Evolutionary conservation across 2,797 vertebrate genomes (phyloP), one percentile per base, ranked within the genome.

Genomic region (Hozukius guyotensis): DNA sequence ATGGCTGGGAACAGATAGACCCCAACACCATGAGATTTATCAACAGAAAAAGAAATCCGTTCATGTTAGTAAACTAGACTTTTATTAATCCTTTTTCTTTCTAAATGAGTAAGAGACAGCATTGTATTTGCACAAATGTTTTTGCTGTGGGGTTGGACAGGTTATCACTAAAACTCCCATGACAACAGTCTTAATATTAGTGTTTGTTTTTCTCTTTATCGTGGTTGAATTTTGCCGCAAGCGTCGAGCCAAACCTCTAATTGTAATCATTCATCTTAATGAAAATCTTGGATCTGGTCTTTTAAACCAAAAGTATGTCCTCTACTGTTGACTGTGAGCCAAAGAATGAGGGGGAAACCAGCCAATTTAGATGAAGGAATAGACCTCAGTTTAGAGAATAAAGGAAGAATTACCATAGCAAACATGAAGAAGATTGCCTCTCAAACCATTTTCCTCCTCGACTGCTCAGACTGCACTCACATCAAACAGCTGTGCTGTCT

Each of bases 1-100:
- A 87, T 73, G 80, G 80, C 69, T 85, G 42, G 67, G 77, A 83
- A 79, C 9, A n/a, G 79, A 85, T 89, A 75, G 25, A 69, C 65
- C 36, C 38, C 38, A 42, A 63, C 75, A 77, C 66, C 46, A 31
- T 20, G 53, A 70, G 70, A 65, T 81, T 80, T 71, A 81, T 57
- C 36, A 38, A 16, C 36, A 60, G 56, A 2, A 62, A 52, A 68
- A 29, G 13, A 72, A 34, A 62, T 24, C 24, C 1, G n/a, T 53
- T 55, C 36, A 57, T 57, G 36, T 75, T 76, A 88, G 55, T 78
- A 72, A 78, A 72, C 29, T 63, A 29, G 18, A 69, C 10, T 11
- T 80, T 66, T 42, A n/a, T 60, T 42, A 52, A 8, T 27, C 2
- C n/a, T 55, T 75, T 66, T 74, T 69, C 32, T 73, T 8, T 52